Base-by-base conservation (phyloP, 2,113 vertebrate genomes). In the Catharus fuscescens region DNA sequence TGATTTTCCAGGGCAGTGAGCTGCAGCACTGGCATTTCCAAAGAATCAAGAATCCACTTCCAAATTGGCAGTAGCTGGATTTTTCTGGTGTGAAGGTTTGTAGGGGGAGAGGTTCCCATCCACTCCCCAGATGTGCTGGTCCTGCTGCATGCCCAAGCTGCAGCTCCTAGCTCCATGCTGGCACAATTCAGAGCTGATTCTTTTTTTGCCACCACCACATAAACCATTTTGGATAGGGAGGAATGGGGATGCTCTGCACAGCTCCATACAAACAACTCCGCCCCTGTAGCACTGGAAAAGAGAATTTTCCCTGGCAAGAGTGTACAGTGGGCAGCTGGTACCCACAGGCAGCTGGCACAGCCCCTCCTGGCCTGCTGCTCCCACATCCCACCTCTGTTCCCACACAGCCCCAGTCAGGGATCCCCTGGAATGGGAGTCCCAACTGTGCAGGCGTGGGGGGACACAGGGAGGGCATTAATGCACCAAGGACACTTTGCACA, bases 201-300 rank as follows among this genome's bases (percentile, higher is more conserved):
- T 5, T 57, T 74, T 53, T 83, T 59, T 42, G 6, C 24, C 38
- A 31, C 23, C n/a, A 21, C 11, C 42, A 44, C 14, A 15, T 21
- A 44, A 73, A 48, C 7, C 31, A 53, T 28, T 31, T 77, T 57
- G 52, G 48, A 21, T 45, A 18, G 16, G 31, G 44, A 65, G 65
- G 45, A 65, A 25, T 1, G 15, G 45, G 25, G 48, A 72, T 31
- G 25, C 2, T 7, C 53, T 26, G 48, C 7, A 8, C n/a, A 14
- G 36, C 47, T 73, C 19, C 1, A 0, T 2, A 4, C 61, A 13
- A 1, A 9, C 14, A 9, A 6, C 16, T 15, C 5, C 0, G 1
- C 3, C 36, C 28, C 23, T 28, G 42, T 47, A 47, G 50, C 5
- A 3, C 34, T n/a, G 42, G 25, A 52, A 67, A 53, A 87, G 54